phyloP scores from a whole-genome alignment of 1,140 invertebrate genomes.

The Drosophila saltans region DNA sequence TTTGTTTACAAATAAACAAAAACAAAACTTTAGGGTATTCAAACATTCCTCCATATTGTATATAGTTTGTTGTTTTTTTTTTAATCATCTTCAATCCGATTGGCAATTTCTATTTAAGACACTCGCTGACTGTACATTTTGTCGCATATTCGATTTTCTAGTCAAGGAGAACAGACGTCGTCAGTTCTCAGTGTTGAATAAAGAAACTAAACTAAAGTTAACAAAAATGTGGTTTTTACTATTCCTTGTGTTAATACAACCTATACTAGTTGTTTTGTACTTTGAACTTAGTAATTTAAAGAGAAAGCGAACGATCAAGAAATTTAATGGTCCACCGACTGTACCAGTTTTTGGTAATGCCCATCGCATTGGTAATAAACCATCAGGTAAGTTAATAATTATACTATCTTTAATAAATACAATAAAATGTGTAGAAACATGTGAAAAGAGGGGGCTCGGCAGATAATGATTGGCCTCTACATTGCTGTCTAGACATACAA shows the following conservation, averaged over 20 bases:
- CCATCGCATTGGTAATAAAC: slow-evolving; percentile 13
- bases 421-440: not conserved
- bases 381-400: slow-evolving; percentile 2
- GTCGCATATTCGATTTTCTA: slow-evolving; percentile 20
- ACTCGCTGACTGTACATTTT: slow-evolving; percentile 4
- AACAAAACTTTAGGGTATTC: not conserved
- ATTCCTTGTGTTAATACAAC: slow-evolving; percentile 4
- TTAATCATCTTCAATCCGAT: not conserved
- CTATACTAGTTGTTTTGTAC: not conserved
- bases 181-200: not conserved
- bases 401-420: not conserved
- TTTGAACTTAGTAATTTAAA: slow-evolving; percentile 9
- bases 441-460: not conserved
- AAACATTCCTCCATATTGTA: not conserved
- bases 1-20: not conserved
- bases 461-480: slow-evolving; percentile 4
- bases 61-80: not conserved
- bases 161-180: slow-evolving; percentile 26
- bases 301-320: not conserved
- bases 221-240: slow-evolving; percentile 10
- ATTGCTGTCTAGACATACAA: not conserved
- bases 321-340: slow-evolving; percentile 10
- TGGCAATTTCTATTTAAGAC: not conserved
- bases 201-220: no score
- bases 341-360: slow-evolving; percentile 22